Base-by-base conservation (phyloP, 1,140 invertebrate species). In the Drosophila busckii region DNA sequence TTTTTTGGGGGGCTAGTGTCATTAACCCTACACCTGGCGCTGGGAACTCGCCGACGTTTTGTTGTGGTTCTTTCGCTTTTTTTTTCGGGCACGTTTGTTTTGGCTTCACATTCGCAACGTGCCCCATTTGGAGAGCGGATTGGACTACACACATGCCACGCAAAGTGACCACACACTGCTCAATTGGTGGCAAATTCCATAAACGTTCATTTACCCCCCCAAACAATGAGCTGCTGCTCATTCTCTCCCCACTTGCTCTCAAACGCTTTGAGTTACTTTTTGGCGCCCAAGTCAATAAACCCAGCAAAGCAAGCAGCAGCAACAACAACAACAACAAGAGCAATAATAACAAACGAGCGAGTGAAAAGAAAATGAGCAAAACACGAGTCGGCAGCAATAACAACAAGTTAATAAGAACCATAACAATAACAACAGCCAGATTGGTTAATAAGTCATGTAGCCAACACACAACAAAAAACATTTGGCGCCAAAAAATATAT, bases 11-110 rank as follows among this genome's bases (percentile, higher is more conserved):
- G n/a, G n/a, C n/a, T n/a, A n/a, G 53, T 78, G 71, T 78, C 71
- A 78, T 71, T 80, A 71, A 78, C 71, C 71, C 37, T 42, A 46
- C 67, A 64, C 67, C 64, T 78, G 58, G 67, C 45, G 58, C 67
- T 78, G 67, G 69, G 68, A 78, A 80, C 67, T 62, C 44, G 60
- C 48, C 46, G 34, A 63, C 38, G 23, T 45, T 59, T 60, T 73
- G 38, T 48, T 73, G 49, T 73, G 42, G 15, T 66, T 62, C 59
- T 62, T 56, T 55, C 49, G 48, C 38, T 60, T 68, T 52, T 37
- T 66, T 70, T 44, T 60, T 67, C 7, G 15, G n/a, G 54, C 58
- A 52, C 40, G 59, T 64, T 80, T 78, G 73, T 78, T 78, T 80
- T 78, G 68, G 26, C 73, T 73, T 56, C 45, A 22, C 54, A 53